These are phyloP conservation scores for Hippolais icterina DNA, from an alignment of 2,113 vertebrate species.

Conservation along the genomic window DNA sequence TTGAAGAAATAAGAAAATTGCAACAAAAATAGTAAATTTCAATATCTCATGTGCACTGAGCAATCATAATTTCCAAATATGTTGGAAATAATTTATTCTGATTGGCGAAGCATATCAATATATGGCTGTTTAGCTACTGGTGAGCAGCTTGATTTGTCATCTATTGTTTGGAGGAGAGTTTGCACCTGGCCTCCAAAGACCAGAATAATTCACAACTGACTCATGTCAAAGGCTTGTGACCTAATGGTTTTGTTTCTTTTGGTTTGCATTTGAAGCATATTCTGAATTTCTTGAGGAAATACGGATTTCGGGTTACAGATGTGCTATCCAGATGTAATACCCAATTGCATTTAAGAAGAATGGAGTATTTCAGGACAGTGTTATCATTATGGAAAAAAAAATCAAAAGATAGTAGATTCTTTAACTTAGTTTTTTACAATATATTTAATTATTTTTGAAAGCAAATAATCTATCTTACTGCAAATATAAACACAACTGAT, in stretches of 20 bases:
- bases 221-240: neutral
- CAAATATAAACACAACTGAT: neutral
- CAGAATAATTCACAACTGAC: neutral
- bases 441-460: neutral
- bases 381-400: neutral
- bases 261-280: neutral
- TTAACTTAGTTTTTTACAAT: neutral
- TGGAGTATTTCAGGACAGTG: neutral
- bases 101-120: neutral
- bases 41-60: neutral
- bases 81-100: neutral
- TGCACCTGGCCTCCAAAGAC: neutral
- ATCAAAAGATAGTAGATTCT: neutral
- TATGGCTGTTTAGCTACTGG: neutral
- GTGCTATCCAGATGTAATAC: neutral
- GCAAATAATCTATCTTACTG: neutral
- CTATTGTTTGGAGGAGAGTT: neutral
- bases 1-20: slow-evolving; percentile 6
- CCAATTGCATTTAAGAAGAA: neutral
- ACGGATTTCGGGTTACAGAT: neutral
- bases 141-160: neutral
- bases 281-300: neutral
- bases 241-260: neutral
- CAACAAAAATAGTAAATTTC: neutral
- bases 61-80: neutral